Evolutionary conservation across 2,888 invertebrate species (phyloP), one percentile per base, ranked within the genome.

Genomic region (Auanema sp.): DNA sequence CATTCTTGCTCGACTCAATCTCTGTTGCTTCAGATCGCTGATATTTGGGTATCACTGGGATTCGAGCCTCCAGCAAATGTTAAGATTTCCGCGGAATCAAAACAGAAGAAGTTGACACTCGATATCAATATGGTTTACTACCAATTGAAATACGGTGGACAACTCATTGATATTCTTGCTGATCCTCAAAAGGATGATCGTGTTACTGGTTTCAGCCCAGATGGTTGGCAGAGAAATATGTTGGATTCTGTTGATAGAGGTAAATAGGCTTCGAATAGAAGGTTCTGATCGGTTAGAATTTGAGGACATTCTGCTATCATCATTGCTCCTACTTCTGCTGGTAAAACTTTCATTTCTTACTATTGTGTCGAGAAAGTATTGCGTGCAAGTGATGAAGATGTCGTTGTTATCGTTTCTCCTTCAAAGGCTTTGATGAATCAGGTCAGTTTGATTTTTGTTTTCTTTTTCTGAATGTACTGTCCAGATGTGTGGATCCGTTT

Each of bases 281-380:
- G 4, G n/a, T 40, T 60, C 1, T 25, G 23, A 65, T n/a, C n/a
- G n/a, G 11, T 43, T n/a, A n/a, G n/a, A 12, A 43, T 12, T 69
- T 54, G 50, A 79, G 79, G 79, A 52, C 78, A 85, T 54, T 84
- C 84, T 10, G 84, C 84, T 11, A 68, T 85, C 21, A 84, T 85
- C 62, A 79, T 84, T 21, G 84, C 85, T 1, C 85, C 85, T 1
- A 85, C 85, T 0, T 85, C 85, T 12, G 84, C 84, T 57, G 85
- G 85, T 66, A 85, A 85, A 70, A 85, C 85, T 6, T 84, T 84
- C 77, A 83, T 84, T 50, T 84, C 84, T 2, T 85, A 85, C 71
- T 84, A 85, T 64, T 84, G 84, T 68, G 85, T 85, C 76, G 83
- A 84, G 71, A 82, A 83, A 68, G 80, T 85, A 12, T 75, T 85